Evolutionary conservation across 2,113 vertebrate species (phyloP).

Genomic region (Macheiramphus alcinus): DNA sequence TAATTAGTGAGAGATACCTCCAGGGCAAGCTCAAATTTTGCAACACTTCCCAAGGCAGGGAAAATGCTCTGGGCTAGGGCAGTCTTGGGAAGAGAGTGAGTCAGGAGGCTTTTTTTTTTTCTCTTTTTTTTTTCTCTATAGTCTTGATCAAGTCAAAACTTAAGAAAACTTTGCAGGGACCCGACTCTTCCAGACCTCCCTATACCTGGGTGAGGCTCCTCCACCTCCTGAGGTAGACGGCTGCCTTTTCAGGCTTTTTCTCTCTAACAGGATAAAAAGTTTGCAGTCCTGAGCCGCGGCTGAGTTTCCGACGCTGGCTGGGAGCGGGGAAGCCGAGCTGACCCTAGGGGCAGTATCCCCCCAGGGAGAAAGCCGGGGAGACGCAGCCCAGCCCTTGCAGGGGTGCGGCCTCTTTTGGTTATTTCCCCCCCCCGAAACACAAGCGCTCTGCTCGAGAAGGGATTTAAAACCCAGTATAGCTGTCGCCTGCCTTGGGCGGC

Average conservation of each 20-base stretch:
- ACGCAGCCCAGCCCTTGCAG: neutral
- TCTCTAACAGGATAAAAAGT: neutral
- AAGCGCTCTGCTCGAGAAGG: neutral
- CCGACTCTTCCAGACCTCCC: neutral
- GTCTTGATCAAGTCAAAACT: neutral
- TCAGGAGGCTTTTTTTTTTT: neutral
- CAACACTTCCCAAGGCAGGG: constrained; percentile 63
- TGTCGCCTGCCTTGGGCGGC: neutral
- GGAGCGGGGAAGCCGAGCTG: neutral
- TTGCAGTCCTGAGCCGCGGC: neutral
- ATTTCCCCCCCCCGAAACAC: neutral
- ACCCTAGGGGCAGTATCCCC: neutral
- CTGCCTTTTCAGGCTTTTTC: neutral
- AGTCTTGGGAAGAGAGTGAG: constrained; percentile 60
- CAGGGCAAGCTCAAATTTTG: constrained; percentile 46
- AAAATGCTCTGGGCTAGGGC: constrained; percentile 45
- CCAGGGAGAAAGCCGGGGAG: neutral
- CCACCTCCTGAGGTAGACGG: neutral
- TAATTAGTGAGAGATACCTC: constrained; percentile 49
- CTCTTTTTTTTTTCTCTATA: neutral
- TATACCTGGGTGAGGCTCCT: neutral
- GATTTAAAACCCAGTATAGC: neutral
- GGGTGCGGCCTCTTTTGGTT: neutral
- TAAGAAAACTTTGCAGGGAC: neutral
- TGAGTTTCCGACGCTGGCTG: neutral